phyloP scores from a whole-genome alignment of 2,888 invertebrate species.

The Arctia plantaginis region DNA sequence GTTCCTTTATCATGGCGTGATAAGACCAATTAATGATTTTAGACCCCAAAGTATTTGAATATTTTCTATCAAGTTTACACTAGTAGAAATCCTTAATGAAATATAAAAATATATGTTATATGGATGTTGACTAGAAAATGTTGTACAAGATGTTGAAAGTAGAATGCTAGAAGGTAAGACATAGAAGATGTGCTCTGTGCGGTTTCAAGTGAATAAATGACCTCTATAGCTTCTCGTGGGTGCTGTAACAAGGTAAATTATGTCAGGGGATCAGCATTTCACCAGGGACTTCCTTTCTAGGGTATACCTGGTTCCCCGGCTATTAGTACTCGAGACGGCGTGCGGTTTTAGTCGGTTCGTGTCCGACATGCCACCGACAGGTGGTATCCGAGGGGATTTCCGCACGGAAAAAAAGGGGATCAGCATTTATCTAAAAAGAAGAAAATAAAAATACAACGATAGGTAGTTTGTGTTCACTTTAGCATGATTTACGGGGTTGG shows the following conservation, averaged over 20 bases:
- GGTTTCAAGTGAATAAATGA: slow-evolving; percentile 7
- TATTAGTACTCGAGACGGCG: no score
- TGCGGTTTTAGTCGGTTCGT: no score
- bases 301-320: no score
- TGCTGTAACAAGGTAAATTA: slow-evolving; percentile 8
- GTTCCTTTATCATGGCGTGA: no score
- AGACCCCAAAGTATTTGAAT: no score
- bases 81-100: not conserved
- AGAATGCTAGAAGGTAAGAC: not conserved
- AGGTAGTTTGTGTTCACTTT: not conserved
- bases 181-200: not conserved
- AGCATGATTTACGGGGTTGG: not conserved
- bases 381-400: no score
- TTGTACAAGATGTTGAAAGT: not conserved
- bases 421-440: slow-evolving; percentile 12
- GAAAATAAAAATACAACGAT: slow-evolving; percentile 6
- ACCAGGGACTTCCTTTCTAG: no score
- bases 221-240: slow-evolving; percentile 3
- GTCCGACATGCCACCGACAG: no score
- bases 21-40: no score
- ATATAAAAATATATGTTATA: not conserved
- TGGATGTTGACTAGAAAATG: not conserved
- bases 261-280: slow-evolving; percentile 12
- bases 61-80: not conserved
- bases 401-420: no score